Evolutionary conservation across 2,888 invertebrate species (phyloP).

Genomic region (Lepas anatifera): DNA sequence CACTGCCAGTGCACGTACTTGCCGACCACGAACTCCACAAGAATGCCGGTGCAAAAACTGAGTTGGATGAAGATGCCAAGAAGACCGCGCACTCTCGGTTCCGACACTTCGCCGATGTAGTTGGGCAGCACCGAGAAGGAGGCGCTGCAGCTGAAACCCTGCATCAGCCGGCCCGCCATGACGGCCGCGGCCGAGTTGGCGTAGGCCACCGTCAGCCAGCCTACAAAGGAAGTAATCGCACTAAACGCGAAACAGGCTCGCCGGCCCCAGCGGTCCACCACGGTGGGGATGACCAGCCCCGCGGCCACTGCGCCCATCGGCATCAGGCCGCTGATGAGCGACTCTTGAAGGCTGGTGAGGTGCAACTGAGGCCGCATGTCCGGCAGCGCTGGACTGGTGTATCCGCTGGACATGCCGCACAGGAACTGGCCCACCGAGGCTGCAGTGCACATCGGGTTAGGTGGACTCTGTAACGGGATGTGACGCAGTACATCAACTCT

Average conservation of each 20-base stretch:
- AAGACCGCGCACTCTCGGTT: conserved; percentile 63
- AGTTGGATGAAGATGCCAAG: conserved; percentile 67
- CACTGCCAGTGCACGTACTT: no score
- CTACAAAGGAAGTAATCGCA: conserved; percentile 52
- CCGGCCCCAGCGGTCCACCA: conserved; percentile 68
- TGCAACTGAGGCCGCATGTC: neutral
- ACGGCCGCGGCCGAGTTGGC: conserved; percentile 17
- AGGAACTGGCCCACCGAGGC: neutral
- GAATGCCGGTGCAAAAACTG: conserved; percentile 54
- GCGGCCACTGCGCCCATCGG: conserved; percentile 72
- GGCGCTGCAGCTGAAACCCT: conserved; percentile 33
- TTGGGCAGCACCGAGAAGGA: conserved; percentile 35
- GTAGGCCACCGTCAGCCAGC: conserved; percentile 55
- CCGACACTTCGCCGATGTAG: conserved; percentile 37
- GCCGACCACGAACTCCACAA: conserved; percentile 56
- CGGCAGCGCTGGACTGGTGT: neutral
- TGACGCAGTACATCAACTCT: no score
- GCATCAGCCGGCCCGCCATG: conserved; percentile 15
- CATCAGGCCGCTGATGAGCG: conserved; percentile 84
- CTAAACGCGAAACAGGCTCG: conserved; percentile 63
- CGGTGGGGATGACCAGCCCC: conserved; percentile 65
- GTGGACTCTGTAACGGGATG: no score
- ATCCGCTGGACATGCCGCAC: conserved; percentile 5
- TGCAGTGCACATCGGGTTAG: no score
- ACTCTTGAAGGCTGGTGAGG: conserved; percentile 29